Percentiles rank a stretch among this genome's conserved stretches.
Conservation (phyloP, 2,113 vertebrate genomes). For the Boulengeromyrus knoepffleri region DNA sequence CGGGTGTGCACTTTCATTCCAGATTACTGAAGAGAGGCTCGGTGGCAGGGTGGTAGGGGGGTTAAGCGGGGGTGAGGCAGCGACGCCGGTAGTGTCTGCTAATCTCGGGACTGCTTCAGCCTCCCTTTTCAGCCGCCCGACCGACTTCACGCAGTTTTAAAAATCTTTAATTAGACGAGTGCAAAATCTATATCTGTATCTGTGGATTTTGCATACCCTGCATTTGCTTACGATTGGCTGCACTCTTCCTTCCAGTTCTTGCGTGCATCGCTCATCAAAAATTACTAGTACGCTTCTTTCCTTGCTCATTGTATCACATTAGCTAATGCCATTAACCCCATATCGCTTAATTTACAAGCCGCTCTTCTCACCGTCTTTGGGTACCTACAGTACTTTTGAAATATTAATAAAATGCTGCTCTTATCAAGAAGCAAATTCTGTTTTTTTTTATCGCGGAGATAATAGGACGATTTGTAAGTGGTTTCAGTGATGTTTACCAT, state of each 20-base stretch:
- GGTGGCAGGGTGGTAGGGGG: slow-evolving; percentile 14
- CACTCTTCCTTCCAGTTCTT: neutral
- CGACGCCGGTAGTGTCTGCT: neutral
- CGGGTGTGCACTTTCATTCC: neutral
- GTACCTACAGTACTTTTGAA: neutral
- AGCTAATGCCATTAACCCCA: neutral
- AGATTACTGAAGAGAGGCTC: neutral
- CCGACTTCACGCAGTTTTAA: neutral
- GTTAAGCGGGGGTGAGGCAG: slow-evolving; percentile 11
- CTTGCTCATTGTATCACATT: neutral
- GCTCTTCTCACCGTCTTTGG: neutral
- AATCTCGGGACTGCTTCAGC: neutral
- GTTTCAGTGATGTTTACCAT: neutral
- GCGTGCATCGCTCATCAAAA: neutral
- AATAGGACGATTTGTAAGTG: neutral
- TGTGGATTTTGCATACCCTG: neutral
- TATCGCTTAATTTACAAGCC: neutral
- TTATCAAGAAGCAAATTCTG: neutral
- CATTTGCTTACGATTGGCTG: neutral
- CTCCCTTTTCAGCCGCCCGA: neutral
- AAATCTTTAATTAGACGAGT: neutral
- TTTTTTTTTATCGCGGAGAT: neutral
- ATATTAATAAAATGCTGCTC: neutral
- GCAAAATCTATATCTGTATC: neutral
- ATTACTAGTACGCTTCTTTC: neutral